These are phyloP conservation scores for Scaptomyza tumidula DNA, from an alignment of 2,888 invertebrate genomes.

Conservation along the genomic window DNA sequence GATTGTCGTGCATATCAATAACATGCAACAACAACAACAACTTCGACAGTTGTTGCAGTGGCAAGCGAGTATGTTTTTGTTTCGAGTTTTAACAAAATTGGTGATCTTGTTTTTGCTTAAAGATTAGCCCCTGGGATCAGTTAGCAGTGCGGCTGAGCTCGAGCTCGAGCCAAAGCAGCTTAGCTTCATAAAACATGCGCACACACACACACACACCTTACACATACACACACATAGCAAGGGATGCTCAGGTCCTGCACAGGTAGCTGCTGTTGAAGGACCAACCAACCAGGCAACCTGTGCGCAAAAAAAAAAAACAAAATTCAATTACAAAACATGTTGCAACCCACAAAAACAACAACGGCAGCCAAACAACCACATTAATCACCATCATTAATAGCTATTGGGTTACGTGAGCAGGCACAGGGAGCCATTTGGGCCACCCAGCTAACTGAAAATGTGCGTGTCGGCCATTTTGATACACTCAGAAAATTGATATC, in stretches of 20 bases:
- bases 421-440: conserved; percentile 40
- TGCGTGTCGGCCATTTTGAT: conserved; percentile 34
- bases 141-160: conserved; percentile 27
- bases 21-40: conserved; percentile 45
- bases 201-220: conserved; percentile 17
- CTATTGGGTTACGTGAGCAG: conserved; percentile 65
- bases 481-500: background rate
- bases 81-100: conserved; percentile 65
- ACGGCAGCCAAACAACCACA: conserved; percentile 47
- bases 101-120: conserved; percentile 80
- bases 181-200: conserved; percentile 37
- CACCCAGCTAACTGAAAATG: conserved; percentile 52
- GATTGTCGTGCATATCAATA: conserved; percentile 70
- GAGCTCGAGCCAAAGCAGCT: conserved; percentile 82
- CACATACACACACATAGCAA: background rate
- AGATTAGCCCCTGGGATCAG: conserved; percentile 69
- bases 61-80: conserved; percentile 45
- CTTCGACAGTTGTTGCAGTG: conserved; percentile 13
- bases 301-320: conserved; percentile 26
- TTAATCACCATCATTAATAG: conserved; percentile 77
- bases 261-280: conserved; percentile 52
- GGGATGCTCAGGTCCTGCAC: conserved; percentile 30
- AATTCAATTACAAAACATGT: conserved; percentile 72
- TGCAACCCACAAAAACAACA: conserved; percentile 61
- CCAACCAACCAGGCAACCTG: conserved; percentile 34